Evolutionary conservation across 2,888 invertebrate genomes (phyloP), one percentile per base, ranked within the genome.

Genomic region (Steinernema scapterisci): DNA sequence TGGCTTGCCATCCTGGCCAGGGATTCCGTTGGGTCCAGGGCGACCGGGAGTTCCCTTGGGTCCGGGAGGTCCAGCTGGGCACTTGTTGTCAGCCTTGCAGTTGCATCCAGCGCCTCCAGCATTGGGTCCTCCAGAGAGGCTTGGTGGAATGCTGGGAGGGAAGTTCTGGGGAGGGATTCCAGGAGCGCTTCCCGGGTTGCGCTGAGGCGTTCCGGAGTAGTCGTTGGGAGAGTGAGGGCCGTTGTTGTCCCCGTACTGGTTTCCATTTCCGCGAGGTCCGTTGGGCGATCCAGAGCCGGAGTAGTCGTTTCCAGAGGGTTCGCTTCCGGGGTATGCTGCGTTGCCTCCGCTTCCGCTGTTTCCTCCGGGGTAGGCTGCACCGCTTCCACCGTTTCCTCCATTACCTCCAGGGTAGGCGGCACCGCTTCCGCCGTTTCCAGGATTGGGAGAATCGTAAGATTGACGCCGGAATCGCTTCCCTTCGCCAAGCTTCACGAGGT

Each of bases 21-120:
- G 81, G 19, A 80, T 43, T 1, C 81, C 81, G 63, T 80, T 79
- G 1, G 78, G 79, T 70, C 81, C 81, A 11, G 79, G 78, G 31
- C 76, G 48, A 46, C 81, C 81, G 0, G 80, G 79, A 5, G 44
- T 19, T 46, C 81, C 81, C 56, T 79, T 78, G n/a, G 77, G 75
- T 44, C 81, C 81, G 3, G 76, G 78, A 45, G 80, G 81, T 6
- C 81, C 81, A 3, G 80, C 71, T 70, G 74, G 78, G 71, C 81
- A 81, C 73, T 79, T 81, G 73, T 80, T 81, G 72, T 79, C 78
- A 21, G 76, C 77, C 3, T 77, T 73, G 44, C 78, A 76, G 21
- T 77, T 38, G 45, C 63, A 63, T 27, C 63, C 63, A 16, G 38
- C 25, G 16, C 31, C 16, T 63, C 63, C 63, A 38, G 25, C 63